Evolutionary conservation across 2,113 vertebrate genomes (phyloP), one percentile per base, ranked within the genome.

Genomic region (Halichoerus grypus): DNA sequence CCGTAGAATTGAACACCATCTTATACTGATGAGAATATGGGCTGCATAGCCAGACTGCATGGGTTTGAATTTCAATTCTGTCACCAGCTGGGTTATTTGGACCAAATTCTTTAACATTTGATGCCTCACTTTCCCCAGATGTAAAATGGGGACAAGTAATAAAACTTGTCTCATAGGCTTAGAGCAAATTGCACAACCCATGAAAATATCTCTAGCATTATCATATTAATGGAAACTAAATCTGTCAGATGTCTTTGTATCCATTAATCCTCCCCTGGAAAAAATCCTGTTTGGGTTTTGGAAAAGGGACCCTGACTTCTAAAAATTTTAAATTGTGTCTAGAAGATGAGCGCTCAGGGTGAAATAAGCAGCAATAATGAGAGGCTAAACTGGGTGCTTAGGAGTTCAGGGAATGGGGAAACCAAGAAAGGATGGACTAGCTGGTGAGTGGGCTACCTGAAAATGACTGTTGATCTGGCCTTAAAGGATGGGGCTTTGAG

Each of bases 61-160:
- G 26, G 22, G 18, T 63, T 87, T 90, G 85, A 84, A 63, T 87
- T 31, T 91, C 59, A 26, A 14, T 31, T 57, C 42, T 83, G 28
- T 89, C 57, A 91, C 21, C 26, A 91, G 51, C 24, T 77, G 53
- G 67, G 12, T 85, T 85, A 85, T 77, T 87, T 90, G 67, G 61
- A 31, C 7, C 39, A 94, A 51, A 74, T 76, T 74, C n/a, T 91
- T 88, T 49, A 63, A 42, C 61, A 57, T 94, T 89, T 97, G 49
- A 16, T 96, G n/a, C 31, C 49, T 86, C n/a, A 19, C 13, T 94
- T 90, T 93, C 10, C 61, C 4, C 79, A 69, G n/a, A 8, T 90
- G 16, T 85, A 80, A 87, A 92, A 65, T 77, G 14, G 31, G 59
- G 86, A 69, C 55, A 96, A 96, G 11, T 72, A 82, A 83, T 83